Base-by-base conservation (phyloP, 1,140 invertebrate genomes). In the Caerostris darwini region DNA sequence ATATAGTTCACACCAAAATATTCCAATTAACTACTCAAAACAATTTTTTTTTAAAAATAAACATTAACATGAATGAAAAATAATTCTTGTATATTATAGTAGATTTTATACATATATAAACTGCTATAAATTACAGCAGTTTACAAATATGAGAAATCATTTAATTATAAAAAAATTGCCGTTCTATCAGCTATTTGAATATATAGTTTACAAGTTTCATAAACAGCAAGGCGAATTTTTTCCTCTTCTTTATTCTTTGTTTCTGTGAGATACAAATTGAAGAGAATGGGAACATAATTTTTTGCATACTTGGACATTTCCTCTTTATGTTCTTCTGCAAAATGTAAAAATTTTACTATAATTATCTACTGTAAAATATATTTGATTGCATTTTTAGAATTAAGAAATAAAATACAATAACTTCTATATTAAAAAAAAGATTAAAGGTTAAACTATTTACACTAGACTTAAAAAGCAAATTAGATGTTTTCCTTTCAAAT, bases 201-300 rank as follows among this genome's bases (percentile, higher is more conserved):
- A 95, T 98, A 99, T 10, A 95, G 94, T 95, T 97, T 98, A 94
- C 98, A 97, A 7, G 98, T 98, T 95, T 98, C 98, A 95, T 98
- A 97, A 0, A 97, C 97, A 6, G 98, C 97, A 86, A 98, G 96
- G 90, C 98, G 96, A 85, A 97, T 97, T n/a, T 97, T 97, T 95
- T 98, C 97, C 95, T 98, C 98, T 67, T 97, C 97, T 10, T 97
- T 97, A 1, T 97, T 97, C 53, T 96, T 97, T 2, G 97, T 97
- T 94, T 97, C 98, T 2, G 97, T 97, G 7, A 98, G 98, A 95
- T 99, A 99, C 83, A 99, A 96, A 96, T 99, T 99, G 94, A 99
- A 98, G 7, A 99, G 96, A 53, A 99, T 97, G 0, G 99, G 98
- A 34, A 99, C 95, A 96, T 98, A 99, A 95, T 99, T 99, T 96